Evolutionary conservation across 2,888 invertebrate species (phyloP), one percentile per base, ranked within the genome.

Genomic region (Pediacus dermestoides): DNA sequence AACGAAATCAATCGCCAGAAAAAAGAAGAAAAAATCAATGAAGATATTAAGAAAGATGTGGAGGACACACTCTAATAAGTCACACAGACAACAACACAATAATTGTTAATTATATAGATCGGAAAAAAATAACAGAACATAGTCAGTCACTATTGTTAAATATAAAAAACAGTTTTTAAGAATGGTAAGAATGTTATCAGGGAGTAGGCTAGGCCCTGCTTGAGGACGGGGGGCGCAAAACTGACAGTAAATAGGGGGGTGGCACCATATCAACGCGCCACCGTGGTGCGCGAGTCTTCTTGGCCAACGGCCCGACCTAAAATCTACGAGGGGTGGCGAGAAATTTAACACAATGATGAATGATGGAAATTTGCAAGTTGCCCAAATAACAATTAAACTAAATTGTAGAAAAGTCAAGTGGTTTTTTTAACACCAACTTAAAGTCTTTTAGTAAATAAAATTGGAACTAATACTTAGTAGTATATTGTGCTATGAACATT

Each of bases 181-280:
- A 35, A 39, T 37, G 30, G 27, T 34, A 43, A 38, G 48, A 49
- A 48, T n/a, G n/a, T n/a, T n/a, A n/a, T n/a, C n/a, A n/a, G 44
- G 40, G 38, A 50, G 50, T 50, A 50, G 50, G 46, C 48, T 44
- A 44, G 44, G 48, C 48, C 48, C 44, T 42, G 48, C 44, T 48
- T 40, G 33, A 46, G 48, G 48, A 52, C 53, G 54, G 52, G 48
- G 52, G 54, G 56, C 50, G 56, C 53, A 55, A 53, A 54, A 58
- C 58, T 58, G 58, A 48, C 55, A 52, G 52, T 50, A 47, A 53
- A 55, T 53, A 48, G 52, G 53, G 55, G 54, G 53, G 54, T 53
- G 57, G 52, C 28, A 28, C 28, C 28, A 14, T 28, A 9, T 23
- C 23, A 10, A 10, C 10, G n/a, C 23, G 23, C 23, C 10, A 23